Evolutionary conservation across 2,888 invertebrate species (phyloP), one percentile per base, ranked within the genome.

Genomic region (Idaea biselata): DNA sequence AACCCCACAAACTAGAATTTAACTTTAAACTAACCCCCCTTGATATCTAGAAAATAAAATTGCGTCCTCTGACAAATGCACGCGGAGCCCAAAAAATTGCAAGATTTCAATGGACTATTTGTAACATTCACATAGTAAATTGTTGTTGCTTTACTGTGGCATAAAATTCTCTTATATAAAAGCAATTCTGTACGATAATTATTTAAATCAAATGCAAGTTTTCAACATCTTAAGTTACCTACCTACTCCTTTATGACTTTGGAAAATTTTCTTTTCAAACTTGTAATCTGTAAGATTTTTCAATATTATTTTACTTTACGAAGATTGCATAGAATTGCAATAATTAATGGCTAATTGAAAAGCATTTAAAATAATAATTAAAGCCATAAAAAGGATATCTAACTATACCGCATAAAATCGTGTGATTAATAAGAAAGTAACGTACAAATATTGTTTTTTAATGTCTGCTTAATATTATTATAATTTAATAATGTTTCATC

Each of bases 361-460:
- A 44, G 84, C 83, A 83, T 84, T 83, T 83, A 82, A 69, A 64
- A 66, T 71, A 72, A 64, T 70, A 75, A 75, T 71, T 68, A 70
- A 76, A 73, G 84, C 82, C 83, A 83, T 83, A 82, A 72, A 68
- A 73, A 69, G 72, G 70, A 71, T 67, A 71, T 68, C 68, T 67
- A 71, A 68, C 68, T 75, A 73, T 72, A 25, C 25, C 68, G 75
- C 75, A 60, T 74, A 66, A 75, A 68, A 74, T 74, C 80, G 76
- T 83, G 84, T 87, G 87, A 86, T 86, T 80, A 79, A 80, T 78
- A 79, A 80, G 80, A 84, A 77, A 75, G 80, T 81, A 82, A 83
- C 88, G 89, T 91, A 89, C 89, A 89, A 91, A 90, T 82, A 80
- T 79, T 78, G 73, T 74, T 68, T 79, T 74, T 76, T 79, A 82